Base-by-base conservation (phyloP, 1,140 invertebrate genomes). In the Drosophila rhopaloa region DNA sequence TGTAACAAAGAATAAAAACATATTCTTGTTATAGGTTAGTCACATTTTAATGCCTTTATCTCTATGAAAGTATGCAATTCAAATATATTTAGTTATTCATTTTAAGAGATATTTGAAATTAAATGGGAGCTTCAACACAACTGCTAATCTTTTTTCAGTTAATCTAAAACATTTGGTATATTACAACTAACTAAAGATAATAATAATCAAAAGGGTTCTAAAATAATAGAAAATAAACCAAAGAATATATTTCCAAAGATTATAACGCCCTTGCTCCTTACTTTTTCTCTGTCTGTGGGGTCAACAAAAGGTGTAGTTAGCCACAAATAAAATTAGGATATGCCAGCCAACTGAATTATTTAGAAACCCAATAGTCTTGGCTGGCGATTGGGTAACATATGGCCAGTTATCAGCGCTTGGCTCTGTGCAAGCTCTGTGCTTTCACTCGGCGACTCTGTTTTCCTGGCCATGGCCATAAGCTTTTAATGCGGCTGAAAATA, bases 401-500 rank as follows among this genome's bases (percentile, higher is more conserved):
- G 73, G 37, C 47, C 61, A 59, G 46, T 59, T 59, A 76, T 76
- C 37, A 43, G 24, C 61, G 48, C 61, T 68, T 53, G 61, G 67
- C 67, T 71, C 73, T 78, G 62, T 47, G 56, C 47, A 62, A 51
- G 57, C 65, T 77, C 66, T 46, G 35, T 76, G 43, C 73, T 61
- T 77, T 63, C 54, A 62, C 62, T 66, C 32, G 62, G 68, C 55
- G 19, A 46, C 27, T 76, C 19, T 53, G 51, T 57, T 53, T 68
- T 79, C 57, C 77, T 75, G 77, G 41, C 65, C 79, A 59, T 66
- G 72, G 71, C 73, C 77, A 73, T 59, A 66, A 67, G 84, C 83
- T 77, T 82, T 76, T 88, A 73, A 88, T 82, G 83, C 82, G 84
- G 73, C 84, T 84, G 77, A 84, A 89, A 89, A 89, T 89, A 89